These are phyloP conservation scores for Acanthurus leucopareius DNA, from an alignment of 2,797 vertebrate genomes.

Conservation along the genomic window DNA sequence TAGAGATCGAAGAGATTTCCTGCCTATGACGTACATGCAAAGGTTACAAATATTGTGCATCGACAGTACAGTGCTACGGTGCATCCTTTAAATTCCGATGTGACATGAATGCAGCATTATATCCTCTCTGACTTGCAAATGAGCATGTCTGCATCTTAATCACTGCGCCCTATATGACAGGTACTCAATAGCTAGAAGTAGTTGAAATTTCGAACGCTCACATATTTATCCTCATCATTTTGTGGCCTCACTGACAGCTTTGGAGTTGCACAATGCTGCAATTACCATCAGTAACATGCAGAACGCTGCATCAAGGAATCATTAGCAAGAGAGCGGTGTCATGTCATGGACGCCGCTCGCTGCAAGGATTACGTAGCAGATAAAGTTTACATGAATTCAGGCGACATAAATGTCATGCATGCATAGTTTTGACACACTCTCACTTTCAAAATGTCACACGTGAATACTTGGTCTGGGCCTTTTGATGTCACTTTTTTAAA, in stretches of 20 bases:
- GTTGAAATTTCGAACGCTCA: not conserved
- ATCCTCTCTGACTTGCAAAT: not conserved
- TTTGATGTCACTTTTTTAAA: too few species aligned
- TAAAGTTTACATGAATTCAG: too few species aligned
- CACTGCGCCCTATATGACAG: not conserved
- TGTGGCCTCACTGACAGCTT: not conserved
- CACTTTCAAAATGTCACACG: too few species aligned
- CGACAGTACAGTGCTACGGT: not conserved
- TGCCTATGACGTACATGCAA: not conserved
- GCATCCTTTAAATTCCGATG: not conserved
- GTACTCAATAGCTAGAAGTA: not conserved
- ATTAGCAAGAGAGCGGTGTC: not conserved
- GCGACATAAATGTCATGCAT: too few species aligned
- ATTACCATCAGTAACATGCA: not conserved
- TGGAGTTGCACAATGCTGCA: not conserved
- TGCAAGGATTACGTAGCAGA: not conserved
- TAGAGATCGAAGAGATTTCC: not conserved
- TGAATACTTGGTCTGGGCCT: too few species aligned
- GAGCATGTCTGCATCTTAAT: not conserved
- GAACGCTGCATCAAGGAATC: not conserved
- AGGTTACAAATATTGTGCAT: not conserved
- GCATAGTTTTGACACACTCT: too few species aligned
- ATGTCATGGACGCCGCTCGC: not conserved
- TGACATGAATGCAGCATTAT: not conserved
- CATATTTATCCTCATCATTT: too few species aligned